Base-by-base conservation (phyloP, 2,797 vertebrate genomes). In the Poliocrania exsul region DNA sequence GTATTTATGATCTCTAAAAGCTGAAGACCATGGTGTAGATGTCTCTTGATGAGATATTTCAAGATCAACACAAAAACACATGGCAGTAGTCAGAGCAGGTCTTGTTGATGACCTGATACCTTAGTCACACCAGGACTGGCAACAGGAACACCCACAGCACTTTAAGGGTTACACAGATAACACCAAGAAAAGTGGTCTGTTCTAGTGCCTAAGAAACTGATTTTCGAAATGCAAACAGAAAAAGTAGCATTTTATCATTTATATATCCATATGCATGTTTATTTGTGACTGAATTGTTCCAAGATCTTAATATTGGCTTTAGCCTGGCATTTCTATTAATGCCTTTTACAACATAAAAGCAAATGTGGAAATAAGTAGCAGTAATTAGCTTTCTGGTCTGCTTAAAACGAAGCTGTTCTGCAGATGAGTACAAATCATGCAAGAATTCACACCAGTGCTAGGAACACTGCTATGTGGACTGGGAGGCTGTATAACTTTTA, bases 1-100 rank as follows among this genome's bases (percentile, higher is more conserved):
- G 28, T 28, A 16, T 21, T 33, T 38, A 24, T 53, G 31, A 8
- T 28, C 51, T 49, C 56, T 28, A 28, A 73, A 69, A 49, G n/a
- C 79, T 64, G 35, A 28, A 19, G 35, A 29, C 25, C 25, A 15
- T 1, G 5, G 56, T 14, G 35, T 15, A 58, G 46, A 12, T 40
- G 16, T n/a, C 24, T 35, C 51, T 29, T 33, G 20, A 29, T 11
- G 3, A 2, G 7, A 1, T 20, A 17, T 15, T 33, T 78, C 42
- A 49, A 58, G 47, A 15, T 6, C 29, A 62, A 2, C 1, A 1
- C 1, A 6, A 46, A 75, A 50, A 47, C 1, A 2, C 0, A 0
- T 10, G 42, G 31, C 11, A 9, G 8, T n/a, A 11, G 47, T 9
- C 10, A 9, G 60, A 54, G 29, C 19, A 86, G 26, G 38, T 19